Evolutionary conservation across 2,113 vertebrate species (phyloP).

Genomic region (Xiphophorus maculatus): DNA sequence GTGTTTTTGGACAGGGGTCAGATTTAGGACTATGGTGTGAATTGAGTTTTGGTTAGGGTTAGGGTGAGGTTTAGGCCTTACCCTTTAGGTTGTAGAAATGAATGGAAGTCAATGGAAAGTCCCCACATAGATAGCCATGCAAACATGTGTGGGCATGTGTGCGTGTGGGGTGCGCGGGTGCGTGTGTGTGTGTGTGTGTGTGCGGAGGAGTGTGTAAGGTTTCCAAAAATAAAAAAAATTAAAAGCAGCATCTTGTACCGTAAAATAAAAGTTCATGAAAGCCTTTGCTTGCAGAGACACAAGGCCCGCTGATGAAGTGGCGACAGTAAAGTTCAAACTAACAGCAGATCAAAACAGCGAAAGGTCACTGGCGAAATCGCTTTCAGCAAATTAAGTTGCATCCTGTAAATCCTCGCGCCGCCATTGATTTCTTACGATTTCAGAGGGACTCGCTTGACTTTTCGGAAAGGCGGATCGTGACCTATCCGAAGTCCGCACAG

Average conservation of each 20-base stretch:
- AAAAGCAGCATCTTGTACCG: background rate
- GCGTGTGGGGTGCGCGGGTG: background rate
- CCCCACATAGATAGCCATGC: too few relatives aligned
- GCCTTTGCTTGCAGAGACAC: conserved; percentile 4
- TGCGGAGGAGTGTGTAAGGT: background rate
- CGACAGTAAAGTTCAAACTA: conserved; percentile 29
- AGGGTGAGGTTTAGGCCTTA: too few relatives aligned
- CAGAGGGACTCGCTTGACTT: conserved; percentile 55
- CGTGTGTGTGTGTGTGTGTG: background rate
- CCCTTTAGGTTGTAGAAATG: too few relatives aligned
- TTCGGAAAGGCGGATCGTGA: conserved; percentile 47
- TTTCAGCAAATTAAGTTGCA: conserved; percentile 51
- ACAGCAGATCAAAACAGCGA: conserved; percentile 44
- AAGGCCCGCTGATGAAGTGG: conserved; percentile 11
- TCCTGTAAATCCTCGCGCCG: conserved; percentile 46
- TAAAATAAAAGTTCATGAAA: conserved; percentile 15
- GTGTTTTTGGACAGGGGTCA: too few relatives aligned
- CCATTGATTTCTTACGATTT: conserved; percentile 57
- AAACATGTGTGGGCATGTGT: too few relatives aligned
- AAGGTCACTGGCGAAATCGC: conserved; percentile 63
- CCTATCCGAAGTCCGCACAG: conserved; percentile 38
- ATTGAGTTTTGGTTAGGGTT: too few relatives aligned
- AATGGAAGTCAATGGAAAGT: too few relatives aligned
- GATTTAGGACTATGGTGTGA: too few relatives aligned
- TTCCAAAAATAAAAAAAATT: background rate